phyloP scores from a whole-genome alignment of 2,797 vertebrate species.

The Sebastes wilsoni region DNA sequence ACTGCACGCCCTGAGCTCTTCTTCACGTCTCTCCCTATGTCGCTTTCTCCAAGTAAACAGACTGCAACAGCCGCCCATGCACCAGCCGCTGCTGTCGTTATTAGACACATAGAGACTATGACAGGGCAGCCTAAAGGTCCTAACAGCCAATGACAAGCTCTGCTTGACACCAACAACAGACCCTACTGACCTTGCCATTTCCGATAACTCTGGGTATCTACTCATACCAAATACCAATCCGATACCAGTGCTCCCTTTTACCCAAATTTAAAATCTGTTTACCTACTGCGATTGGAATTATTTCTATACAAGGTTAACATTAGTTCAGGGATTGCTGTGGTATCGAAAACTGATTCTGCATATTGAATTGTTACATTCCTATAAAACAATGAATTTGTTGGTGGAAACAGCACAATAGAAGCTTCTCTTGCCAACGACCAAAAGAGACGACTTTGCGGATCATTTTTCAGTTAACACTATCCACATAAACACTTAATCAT shows the following conservation, averaged over 20 bases:
- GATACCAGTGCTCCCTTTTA: neutral
- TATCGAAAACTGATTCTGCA: neutral
- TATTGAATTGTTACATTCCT: neutral
- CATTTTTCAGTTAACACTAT: neutral
- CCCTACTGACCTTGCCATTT: neutral
- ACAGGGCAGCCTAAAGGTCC: slow-evolving; percentile 38
- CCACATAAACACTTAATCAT: neutral
- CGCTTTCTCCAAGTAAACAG: slow-evolving; percentile 34
- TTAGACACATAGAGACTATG: slow-evolving; percentile 2
- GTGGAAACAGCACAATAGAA: neutral
- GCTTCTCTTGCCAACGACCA: neutral
- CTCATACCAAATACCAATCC: neutral
- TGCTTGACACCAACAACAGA: slow-evolving; percentile 9
- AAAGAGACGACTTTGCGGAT: neutral
- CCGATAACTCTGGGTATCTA: neutral
- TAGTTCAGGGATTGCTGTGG: neutral
- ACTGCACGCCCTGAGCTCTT: slow-evolving; percentile 13
- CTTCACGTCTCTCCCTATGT: neutral
- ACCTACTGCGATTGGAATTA: neutral
- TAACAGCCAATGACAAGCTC: slow-evolving; percentile 11
- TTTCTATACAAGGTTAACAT: neutral
- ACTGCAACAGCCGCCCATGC: slow-evolving; percentile 14
- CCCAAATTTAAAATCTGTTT: neutral
- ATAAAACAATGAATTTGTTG: neutral
- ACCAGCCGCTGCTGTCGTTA: neutral